phyloP scores from a whole-genome alignment of 2,113 vertebrate genomes.

The Pardalotus punctatus region DNA sequence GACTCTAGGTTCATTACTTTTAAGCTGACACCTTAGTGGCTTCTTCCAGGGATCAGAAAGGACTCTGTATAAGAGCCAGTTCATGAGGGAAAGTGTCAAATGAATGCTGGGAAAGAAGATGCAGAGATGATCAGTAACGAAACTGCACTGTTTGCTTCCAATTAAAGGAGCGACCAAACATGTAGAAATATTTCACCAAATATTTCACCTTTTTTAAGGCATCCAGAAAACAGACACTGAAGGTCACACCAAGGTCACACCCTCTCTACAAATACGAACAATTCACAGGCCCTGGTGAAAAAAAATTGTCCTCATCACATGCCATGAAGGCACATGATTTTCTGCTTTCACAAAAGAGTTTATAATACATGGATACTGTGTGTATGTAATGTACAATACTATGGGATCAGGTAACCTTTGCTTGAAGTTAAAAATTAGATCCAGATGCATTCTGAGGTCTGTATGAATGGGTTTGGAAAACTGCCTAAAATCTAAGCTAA shows the following conservation, averaged over 20 bases:
- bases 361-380: neutral
- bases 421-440: neutral
- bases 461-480: neutral
- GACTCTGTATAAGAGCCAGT: neutral
- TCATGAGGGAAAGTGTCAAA: neutral
- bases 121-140: neutral
- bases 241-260: neutral
- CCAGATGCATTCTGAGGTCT: neutral
- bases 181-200: neutral
- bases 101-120: neutral
- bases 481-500: neutral
- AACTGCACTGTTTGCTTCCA: neutral
- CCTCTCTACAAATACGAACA: neutral
- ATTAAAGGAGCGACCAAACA: neutral
- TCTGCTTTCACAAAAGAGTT: neutral
- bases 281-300: neutral
- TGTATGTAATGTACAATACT: fast-evolving
- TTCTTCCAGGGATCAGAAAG: neutral
- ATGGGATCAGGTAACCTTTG: neutral
- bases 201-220: neutral
- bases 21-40: neutral
- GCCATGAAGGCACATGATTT: neutral
- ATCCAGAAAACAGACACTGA: neutral
- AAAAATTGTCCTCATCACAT: fast-evolving
- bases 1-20: neutral